Evolutionary conservation across 2,888 invertebrate genomes (phyloP).

Genomic region (Lydus trimaculatus): DNA sequence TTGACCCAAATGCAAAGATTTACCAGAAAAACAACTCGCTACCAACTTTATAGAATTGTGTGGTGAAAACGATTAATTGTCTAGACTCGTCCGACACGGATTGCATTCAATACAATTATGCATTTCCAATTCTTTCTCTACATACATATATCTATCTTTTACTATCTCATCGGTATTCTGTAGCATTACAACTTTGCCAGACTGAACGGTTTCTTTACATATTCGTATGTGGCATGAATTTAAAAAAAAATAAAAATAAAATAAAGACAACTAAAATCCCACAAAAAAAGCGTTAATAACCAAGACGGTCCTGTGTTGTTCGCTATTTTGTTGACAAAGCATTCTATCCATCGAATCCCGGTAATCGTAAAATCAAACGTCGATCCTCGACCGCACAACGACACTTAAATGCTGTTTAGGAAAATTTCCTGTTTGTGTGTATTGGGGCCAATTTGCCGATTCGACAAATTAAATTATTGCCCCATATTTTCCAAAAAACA

Average conservation of each 20-base stretch:
- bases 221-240: slow-evolving; percentile 1
- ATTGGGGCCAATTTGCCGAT: slow-evolving; percentile 19
- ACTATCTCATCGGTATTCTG: slow-evolving; percentile 17
- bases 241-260: not conserved
- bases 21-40: not conserved
- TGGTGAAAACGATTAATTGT: slow-evolving; percentile 1
- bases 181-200: not conserved
- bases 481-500: not conserved
- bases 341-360: slow-evolving; percentile 43
- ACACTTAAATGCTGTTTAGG: slow-evolving; percentile 38
- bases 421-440: slow-evolving; percentile 32
- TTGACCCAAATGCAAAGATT: no score
- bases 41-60: not conserved
- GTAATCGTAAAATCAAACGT: slow-evolving; percentile 53
- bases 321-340: slow-evolving; percentile 50
- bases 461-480: not conserved
- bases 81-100: slow-evolving; percentile 5
- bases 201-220: slow-evolving; percentile 10
- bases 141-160: not conserved
- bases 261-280: no score
- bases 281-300: not conserved
- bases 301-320: slow-evolving; percentile 20
- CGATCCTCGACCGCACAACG: no score
- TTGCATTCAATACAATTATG: not conserved
- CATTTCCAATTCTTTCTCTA: not conserved